These are phyloP conservation scores for Dascillus cervinus DNA, from an alignment of 2,888 invertebrate genomes.

Conservation along the genomic window DNA sequence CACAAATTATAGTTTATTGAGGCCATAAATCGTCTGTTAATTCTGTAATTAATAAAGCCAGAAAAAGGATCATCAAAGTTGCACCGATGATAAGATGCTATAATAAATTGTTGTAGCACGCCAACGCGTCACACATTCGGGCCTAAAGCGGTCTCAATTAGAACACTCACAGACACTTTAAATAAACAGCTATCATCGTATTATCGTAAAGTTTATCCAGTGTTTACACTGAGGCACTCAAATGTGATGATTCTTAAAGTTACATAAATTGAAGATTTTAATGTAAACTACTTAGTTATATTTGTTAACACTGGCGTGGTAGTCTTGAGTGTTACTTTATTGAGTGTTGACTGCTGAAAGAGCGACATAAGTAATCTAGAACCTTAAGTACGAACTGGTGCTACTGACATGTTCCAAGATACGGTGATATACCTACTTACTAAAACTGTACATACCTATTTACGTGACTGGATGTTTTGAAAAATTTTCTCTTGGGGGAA, in stretches of 20 bases:
- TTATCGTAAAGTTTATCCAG: constrained; percentile 15
- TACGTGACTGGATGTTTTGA: too few relatives aligned
- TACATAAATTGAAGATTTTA: constrained; percentile 21
- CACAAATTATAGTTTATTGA: too few relatives aligned
- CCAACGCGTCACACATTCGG: constrained; percentile 15
- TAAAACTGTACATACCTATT: too few relatives aligned
- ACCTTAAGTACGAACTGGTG: not conserved
- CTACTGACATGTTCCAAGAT: not conserved
- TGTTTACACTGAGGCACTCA: constrained; percentile 19
- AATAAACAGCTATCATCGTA: constrained; percentile 11
- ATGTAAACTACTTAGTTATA: constrained; percentile 25
- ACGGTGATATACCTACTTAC: too few relatives aligned
- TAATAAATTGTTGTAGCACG: constrained; percentile 14
- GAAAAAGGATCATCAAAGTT: too few relatives aligned
- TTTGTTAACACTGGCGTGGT: constrained; percentile 19
- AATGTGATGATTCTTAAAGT: constrained; percentile 18
- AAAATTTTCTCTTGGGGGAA: too few relatives aligned
- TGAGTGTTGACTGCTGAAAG: constrained; percentile 21
- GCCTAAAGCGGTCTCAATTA: constrained; percentile 9
- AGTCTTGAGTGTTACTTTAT: constrained; percentile 20
- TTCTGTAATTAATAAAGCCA: too few relatives aligned
- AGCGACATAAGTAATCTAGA: constrained; percentile 1
- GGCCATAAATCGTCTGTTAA: too few relatives aligned
- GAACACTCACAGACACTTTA: constrained; percentile 11
- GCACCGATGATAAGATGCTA: too few relatives aligned